Evolutionary conservation across 2,113 vertebrate genomes (phyloP), one percentile per base, ranked within the genome.

Genomic region (Limnothrissa miodon): DNA sequence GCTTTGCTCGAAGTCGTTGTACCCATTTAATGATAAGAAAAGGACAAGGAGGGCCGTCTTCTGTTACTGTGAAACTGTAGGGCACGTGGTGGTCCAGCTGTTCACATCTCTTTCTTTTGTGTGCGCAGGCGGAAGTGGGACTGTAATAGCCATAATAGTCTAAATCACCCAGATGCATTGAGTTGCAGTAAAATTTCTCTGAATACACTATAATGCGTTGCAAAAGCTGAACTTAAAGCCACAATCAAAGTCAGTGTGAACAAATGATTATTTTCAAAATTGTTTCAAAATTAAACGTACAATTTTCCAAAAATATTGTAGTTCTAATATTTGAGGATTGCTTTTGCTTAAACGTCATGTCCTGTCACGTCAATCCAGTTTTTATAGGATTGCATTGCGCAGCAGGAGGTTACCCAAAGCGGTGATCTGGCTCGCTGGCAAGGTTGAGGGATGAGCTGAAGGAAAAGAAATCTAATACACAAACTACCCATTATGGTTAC

Each of bases 41-140:
- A 42, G 42, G 42, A 42, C 42, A 42, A 42, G 42, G 42, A 29
- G 11, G 1, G 21, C 1, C 3, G 59, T 66, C 9, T 66, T 66
- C 13, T 36, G 66, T 74, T 66, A 29, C 25, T 66, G 33, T 74
- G 13, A 23, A 56, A 56, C 1, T 1, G 21, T 19, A 23, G 4
- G 51, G 23, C 66, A 74, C 15, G 66, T 74, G 66, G 33, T 74
- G 11, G 33, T 29, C 11, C 66, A 62, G 33, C 66, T 74, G 66
- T 74, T 74, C 66, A 15, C 25, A 5, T 5, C 66, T 74, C 29
- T 74, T 74, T 74, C 66, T 74, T 39, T 74, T 74, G 66, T 74
- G 33, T 74, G 29, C 15, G 29, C 66, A 74, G 33, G 66, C 66
- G 66, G 29, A 74, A 74, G 66, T 74, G 36, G 66, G 33, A 36